Conservation (phyloP, 2,888 invertebrate species). For the Azorinus chamasolen region DNA sequence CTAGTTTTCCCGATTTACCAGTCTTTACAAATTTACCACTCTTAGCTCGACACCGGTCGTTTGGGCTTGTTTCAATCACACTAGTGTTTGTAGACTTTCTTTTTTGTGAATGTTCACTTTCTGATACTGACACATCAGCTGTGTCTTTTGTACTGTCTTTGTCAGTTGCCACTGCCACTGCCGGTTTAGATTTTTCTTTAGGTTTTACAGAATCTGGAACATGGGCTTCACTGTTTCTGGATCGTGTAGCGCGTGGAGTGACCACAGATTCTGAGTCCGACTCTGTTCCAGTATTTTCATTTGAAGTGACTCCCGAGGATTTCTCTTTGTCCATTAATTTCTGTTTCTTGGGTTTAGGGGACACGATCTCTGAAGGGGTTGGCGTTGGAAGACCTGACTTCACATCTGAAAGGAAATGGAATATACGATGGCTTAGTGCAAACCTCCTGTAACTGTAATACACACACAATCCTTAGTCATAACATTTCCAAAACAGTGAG, state of each 20-base stretch:
- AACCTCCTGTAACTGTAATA: no score
- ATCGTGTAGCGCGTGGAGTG: conserved; percentile 54
- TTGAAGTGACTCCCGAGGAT: conserved; percentile 11
- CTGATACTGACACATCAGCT: background rate
- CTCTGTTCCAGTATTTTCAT: conserved; percentile 46
- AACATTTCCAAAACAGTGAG: no score
- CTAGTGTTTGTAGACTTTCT: background rate
- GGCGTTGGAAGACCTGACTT: conserved; percentile 21
- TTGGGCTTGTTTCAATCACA: conserved; percentile 19
- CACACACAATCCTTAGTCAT: no score
- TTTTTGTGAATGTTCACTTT: conserved; percentile 1
- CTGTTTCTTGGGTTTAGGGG: conserved; percentile 38
- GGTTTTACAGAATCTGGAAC: conserved; percentile 27
- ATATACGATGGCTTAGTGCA: no score
- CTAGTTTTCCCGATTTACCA: conserved; percentile 50
- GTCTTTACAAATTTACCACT: conserved; percentile 25
- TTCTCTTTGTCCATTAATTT: conserved; percentile 24
- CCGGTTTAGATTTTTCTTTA: conserved; percentile 43
- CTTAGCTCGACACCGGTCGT: conserved; percentile 29
- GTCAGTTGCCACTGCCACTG: background rate
- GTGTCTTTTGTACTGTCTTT: conserved; percentile 2
- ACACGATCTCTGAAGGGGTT: conserved; percentile 4
- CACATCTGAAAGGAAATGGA: background rate
- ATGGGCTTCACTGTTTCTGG: conserved; percentile 58
- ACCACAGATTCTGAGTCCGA: conserved; percentile 40